These are phyloP conservation scores for Percopsis omiscomaycus DNA, from an alignment of 2,797 vertebrate genomes.

Conservation along the genomic window DNA sequence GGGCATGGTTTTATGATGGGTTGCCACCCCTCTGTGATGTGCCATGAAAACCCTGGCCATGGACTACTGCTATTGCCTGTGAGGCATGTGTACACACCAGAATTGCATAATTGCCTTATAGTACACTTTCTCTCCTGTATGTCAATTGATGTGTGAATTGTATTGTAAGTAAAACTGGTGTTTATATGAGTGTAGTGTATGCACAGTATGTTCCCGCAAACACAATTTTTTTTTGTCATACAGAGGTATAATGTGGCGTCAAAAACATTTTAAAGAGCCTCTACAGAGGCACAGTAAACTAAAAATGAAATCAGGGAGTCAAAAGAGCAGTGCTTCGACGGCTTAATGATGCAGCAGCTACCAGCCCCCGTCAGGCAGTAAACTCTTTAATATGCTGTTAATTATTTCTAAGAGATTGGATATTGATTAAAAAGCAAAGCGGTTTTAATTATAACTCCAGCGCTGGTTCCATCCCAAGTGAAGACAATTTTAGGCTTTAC, in stretches of 20 bases:
- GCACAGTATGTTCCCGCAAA: constrained; percentile 39
- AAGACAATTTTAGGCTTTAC: constrained; percentile 60
- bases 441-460: constrained; percentile 76
- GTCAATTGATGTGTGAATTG: no score
- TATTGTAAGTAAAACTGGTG: constrained; percentile 27
- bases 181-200: constrained; percentile 17
- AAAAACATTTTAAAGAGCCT: constrained; percentile 51
- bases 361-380: constrained; percentile 72
- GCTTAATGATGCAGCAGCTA: constrained; percentile 75
- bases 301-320: constrained; percentile 65
- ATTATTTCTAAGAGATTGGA: constrained; percentile 82
- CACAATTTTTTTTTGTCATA: constrained; percentile 43
- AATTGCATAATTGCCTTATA: constrained; percentile 16
- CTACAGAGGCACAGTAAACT: constrained; percentile 53
- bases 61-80: constrained; percentile 16
- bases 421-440: constrained; percentile 81
- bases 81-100: constrained; percentile 13
- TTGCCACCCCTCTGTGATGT: constrained; percentile 37
- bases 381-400: constrained; percentile 80
- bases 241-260: constrained; percentile 50
- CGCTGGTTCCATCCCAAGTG: constrained; percentile 65
- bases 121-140: neutral
- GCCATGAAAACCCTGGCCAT: constrained; percentile 25
- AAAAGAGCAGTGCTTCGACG: constrained; percentile 74
- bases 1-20: constrained; percentile 62